Evolutionary conservation across 2,113 vertebrate species (phyloP).

Genomic region (Macaca fascicularis): DNA sequence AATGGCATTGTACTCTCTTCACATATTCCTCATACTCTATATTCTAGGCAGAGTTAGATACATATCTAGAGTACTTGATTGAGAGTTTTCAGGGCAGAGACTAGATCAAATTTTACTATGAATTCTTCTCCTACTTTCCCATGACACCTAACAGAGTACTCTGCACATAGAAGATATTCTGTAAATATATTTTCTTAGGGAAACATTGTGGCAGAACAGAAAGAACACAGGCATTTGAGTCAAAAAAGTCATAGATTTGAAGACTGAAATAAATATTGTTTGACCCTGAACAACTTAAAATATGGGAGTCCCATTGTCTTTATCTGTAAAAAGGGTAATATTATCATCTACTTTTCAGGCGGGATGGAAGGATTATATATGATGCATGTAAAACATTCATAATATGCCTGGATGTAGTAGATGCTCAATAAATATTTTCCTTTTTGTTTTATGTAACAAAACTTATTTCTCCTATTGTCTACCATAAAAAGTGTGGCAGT

Average conservation of each 20-base stretch:
- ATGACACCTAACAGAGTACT: neutral
- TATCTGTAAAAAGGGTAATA: neutral
- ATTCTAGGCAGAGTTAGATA: neutral
- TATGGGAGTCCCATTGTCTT: neutral
- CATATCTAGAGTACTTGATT: neutral
- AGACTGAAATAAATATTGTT: neutral
- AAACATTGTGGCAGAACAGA: neutral
- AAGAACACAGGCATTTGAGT: neutral
- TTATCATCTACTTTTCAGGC: neutral
- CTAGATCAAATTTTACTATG: neutral
- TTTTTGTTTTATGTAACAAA: neutral
- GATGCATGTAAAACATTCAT: neutral
- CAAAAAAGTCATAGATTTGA: neutral
- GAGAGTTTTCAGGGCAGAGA: neutral
- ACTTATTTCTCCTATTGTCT: neutral
- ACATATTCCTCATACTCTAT: neutral
- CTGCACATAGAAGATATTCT: neutral
- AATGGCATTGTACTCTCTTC: neutral
- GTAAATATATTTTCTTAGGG: neutral
- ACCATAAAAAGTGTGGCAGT: neutral
- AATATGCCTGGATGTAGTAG: neutral
- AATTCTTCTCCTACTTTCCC: neutral
- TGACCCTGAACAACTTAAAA: neutral
- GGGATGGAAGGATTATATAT: neutral
- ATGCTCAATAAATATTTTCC: conserved; percentile 24